These are phyloP conservation scores for Aricia artaxerxes DNA, from an alignment of 2,888 invertebrate genomes.

Conservation along the genomic window DNA sequence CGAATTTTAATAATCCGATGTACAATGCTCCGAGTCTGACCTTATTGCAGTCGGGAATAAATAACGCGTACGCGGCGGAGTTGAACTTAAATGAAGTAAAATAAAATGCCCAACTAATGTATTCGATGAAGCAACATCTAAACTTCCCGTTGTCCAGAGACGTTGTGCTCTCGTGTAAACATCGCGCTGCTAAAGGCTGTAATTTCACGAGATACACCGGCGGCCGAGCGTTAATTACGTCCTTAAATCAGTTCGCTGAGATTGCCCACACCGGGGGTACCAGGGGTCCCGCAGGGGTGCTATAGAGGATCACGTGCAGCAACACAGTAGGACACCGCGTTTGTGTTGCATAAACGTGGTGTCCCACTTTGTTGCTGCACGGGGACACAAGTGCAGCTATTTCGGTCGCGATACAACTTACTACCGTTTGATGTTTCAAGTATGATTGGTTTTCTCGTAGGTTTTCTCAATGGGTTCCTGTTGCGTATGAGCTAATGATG, in stretches of 20 bases:
- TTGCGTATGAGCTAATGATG: background rate
- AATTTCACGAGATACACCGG: background rate
- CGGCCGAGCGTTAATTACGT: constrained; percentile 10
- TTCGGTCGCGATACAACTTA: background rate
- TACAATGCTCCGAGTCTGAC: background rate
- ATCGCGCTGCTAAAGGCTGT: background rate
- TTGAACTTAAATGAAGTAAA: background rate
- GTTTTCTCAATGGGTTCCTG: background rate
- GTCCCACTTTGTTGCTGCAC: too few species aligned
- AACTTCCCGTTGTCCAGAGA: background rate
- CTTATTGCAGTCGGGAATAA: background rate
- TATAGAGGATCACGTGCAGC: background rate
- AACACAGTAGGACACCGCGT: background rate
- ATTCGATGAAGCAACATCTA: background rate
- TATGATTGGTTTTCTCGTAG: background rate
- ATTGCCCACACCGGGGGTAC: background rate
- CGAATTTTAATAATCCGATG: constrained; percentile 15
- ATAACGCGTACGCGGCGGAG: background rate
- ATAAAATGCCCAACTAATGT: background rate
- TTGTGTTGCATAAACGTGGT: background rate
- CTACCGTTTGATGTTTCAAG: background rate
- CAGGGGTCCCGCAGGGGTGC: background rate
- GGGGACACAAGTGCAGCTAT: background rate
- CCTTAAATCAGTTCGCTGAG: constrained; percentile 9
- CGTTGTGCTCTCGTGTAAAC: background rate